A percentile compares a stretch with the other conserved stretches of the same genome.
Conservation (phyloP, 2,888 invertebrate species). For the Dione vanillae region DNA sequence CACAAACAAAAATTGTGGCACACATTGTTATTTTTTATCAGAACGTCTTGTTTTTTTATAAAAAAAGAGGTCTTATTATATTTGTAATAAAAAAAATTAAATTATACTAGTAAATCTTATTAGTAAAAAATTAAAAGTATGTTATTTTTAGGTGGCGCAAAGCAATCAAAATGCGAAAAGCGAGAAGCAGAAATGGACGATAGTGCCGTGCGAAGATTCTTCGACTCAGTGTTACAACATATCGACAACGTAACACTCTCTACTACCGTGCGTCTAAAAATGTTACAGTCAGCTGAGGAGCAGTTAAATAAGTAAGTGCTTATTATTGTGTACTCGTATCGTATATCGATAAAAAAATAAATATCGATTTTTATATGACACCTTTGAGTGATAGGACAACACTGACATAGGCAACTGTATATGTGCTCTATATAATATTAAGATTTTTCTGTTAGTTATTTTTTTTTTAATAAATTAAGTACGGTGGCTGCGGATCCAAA, state of each 20-base stretch:
- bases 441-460: too few species aligned
- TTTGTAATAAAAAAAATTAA: too few species aligned
- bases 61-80: too few species aligned
- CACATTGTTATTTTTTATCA: too few species aligned
- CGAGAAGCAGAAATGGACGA: conserved; percentile 76
- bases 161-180: conserved; percentile 65
- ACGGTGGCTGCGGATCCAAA: too few species aligned
- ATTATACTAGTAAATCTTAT: too few species aligned
- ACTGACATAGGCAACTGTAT: too few species aligned
- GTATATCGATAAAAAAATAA: background rate
- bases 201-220: conserved; percentile 88
- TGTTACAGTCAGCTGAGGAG: conserved; percentile 86
- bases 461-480: too few species aligned
- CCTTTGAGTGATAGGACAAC: background rate
- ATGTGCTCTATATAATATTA: too few species aligned
- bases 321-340: too few species aligned
- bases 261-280: conserved; percentile 81
- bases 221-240: conserved; percentile 89
- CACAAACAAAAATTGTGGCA: too few species aligned
- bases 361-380: background rate
- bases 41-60: too few species aligned
- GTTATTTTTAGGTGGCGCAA: conserved; percentile 64
- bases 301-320: conserved; percentile 84
- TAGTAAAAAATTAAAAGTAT: background rate
- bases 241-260: conserved; percentile 88